phyloP scores from a whole-genome alignment of 2,888 invertebrate genomes.

The Boloria selene region DNA sequence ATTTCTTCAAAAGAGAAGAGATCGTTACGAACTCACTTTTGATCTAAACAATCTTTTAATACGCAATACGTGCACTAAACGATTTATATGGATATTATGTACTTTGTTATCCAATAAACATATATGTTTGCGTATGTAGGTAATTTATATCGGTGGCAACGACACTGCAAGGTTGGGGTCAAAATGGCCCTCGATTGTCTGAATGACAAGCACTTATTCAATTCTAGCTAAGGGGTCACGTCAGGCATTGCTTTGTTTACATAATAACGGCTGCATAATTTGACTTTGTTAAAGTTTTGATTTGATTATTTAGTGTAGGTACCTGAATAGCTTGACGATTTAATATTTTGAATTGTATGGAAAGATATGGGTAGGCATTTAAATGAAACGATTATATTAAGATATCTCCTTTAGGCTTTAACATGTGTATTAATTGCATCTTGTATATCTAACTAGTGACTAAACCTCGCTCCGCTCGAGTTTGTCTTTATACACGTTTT shows the following conservation, averaged over 20 bases:
- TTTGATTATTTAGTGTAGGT: constrained; percentile 1
- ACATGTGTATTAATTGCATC: no score
- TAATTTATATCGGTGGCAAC: constrained; percentile 46
- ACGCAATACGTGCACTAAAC: not conserved
- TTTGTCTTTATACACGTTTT: no score
- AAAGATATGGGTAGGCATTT: no score
- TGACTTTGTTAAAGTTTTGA: constrained; percentile 18
- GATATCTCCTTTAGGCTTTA: no score
- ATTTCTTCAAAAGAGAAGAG: not conserved
- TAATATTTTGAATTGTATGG: not conserved
- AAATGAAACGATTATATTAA: no score
- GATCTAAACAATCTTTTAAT: not conserved
- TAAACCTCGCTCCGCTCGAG: no score
- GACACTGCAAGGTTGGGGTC: constrained; percentile 70
- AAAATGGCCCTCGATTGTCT: constrained; percentile 58
- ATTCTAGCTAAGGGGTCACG: constrained; percentile 32
- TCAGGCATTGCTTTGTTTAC: constrained; percentile 32
- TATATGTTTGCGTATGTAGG: not conserved
- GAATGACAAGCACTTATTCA: constrained; percentile 46
- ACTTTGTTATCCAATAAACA: not conserved
- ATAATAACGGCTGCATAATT: constrained; percentile 23
- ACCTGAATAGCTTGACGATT: not conserved
- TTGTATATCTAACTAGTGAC: no score
- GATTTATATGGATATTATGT: not conserved
- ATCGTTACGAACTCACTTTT: not conserved